Conservation (phyloP, 2,797 vertebrate genomes). For the Eulemur coronatus region DNA sequence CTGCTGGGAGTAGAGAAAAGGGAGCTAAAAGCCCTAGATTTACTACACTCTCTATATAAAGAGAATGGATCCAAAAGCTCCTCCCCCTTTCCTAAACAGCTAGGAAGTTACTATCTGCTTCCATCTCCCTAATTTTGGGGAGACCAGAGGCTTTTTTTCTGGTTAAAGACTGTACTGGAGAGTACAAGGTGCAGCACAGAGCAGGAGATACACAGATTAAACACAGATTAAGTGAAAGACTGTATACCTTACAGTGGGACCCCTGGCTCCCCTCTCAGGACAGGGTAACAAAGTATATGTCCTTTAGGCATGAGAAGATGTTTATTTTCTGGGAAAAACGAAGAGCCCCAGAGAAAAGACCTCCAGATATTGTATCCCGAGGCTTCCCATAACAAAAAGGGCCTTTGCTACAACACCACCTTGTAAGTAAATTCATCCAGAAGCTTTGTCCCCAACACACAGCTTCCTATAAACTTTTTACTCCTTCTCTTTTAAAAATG, state of each 20-base stretch:
- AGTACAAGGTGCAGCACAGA: not conserved
- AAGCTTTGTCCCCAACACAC: not conserved
- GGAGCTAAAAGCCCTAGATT: too few species aligned
- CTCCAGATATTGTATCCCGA: not conserved
- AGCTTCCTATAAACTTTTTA: not conserved
- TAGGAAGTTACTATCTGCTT: not conserved
- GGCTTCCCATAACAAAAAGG: not conserved
- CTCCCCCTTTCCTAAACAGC: not conserved
- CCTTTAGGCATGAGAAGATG: not conserved
- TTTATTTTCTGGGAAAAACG: not conserved
- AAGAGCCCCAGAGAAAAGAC: not conserved
- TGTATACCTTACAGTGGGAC: not conserved
- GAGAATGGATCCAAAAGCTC: not conserved
- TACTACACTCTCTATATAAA: not conserved
- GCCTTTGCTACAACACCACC: not conserved
- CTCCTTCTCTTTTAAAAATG: constrained; percentile 9
- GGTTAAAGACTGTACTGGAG: not conserved
- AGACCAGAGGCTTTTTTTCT: not conserved
- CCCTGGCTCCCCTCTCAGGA: not conserved
- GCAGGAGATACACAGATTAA: not conserved
- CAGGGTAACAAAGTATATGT: not conserved
- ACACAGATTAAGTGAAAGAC: not conserved
- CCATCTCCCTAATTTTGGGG: not conserved
- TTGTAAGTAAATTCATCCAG: not conserved
- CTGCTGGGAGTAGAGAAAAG: not conserved